Evolutionary conservation across 2,888 invertebrate genomes (phyloP).

Genomic region (Tanytarsus gracilentus): DNA sequence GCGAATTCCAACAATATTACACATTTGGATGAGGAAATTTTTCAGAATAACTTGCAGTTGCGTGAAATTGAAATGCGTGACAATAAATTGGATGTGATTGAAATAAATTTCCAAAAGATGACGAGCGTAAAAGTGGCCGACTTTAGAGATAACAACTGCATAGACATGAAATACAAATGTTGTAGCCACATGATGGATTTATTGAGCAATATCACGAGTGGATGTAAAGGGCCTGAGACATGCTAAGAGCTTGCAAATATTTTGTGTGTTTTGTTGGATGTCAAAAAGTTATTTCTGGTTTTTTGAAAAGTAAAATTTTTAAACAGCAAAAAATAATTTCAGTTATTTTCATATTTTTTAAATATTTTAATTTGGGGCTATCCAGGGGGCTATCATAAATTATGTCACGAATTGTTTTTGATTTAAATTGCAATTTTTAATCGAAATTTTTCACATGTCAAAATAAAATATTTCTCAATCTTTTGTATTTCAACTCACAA

Average conservation of each 20-base stretch:
- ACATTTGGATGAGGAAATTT: neutral
- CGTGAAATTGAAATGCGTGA: neutral
- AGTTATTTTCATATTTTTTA: too few relatives aligned
- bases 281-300: too few relatives aligned
- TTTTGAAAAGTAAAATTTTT: too few relatives aligned
- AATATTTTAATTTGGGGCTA: too few relatives aligned
- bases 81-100: neutral
- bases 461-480: too few relatives aligned
- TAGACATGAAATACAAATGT: neutral
- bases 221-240: neutral
- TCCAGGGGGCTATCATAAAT: too few relatives aligned
- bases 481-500: too few relatives aligned
- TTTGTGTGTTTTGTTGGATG: neutral
- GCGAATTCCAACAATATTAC: neutral
- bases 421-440: too few relatives aligned
- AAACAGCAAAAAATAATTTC: too few relatives aligned
- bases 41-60: conserved; percentile 5
- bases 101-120: neutral
- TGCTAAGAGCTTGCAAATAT: neutral
- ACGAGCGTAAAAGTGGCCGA: neutral
- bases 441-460: too few relatives aligned
- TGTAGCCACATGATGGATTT: neutral
- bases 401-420: too few relatives aligned
- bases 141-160: neutral
- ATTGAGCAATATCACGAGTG: neutral